Percentiles rank a stretch among this genome's conserved stretches.
These are phyloP conservation scores for Eulacestoma nigropectus DNA, from an alignment of 2,113 vertebrate species.

Conservation along the genomic window DNA sequence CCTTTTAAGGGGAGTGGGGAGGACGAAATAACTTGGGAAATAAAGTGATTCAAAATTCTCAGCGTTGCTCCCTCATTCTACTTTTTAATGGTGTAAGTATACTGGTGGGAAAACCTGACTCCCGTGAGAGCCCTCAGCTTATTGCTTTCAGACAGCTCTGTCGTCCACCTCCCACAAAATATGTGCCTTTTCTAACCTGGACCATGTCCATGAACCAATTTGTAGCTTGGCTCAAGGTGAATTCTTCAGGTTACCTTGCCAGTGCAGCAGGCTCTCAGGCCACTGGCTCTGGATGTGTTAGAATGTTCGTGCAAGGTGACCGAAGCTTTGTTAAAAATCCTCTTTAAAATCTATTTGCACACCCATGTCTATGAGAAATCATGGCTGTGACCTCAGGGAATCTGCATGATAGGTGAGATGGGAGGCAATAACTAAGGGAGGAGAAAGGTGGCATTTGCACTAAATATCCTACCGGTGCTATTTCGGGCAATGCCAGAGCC, in stretches of 20 bases:
- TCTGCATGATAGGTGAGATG: not conserved
- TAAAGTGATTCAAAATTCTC: not conserved
- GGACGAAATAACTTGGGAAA: not conserved
- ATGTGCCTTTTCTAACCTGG: not conserved
- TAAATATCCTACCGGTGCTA: not conserved
- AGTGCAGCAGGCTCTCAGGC: not conserved
- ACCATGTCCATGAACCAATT: not conserved
- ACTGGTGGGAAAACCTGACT: not conserved
- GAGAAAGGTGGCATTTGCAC: slow-evolving; percentile 35
- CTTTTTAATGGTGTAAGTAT: not conserved
- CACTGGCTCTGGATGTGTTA: not conserved
- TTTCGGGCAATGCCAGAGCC: not conserved
- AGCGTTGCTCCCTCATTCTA: not conserved
- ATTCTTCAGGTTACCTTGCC: not conserved
- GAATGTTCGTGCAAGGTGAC: not conserved
- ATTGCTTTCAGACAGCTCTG: not conserved
- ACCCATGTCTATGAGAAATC: not conserved
- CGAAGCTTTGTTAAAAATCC: not conserved
- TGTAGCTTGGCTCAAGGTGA: not conserved
- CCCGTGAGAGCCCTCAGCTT: not conserved
- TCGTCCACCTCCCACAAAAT: not conserved
- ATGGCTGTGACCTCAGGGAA: not conserved
- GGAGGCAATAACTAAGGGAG: not conserved
- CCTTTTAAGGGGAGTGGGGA: not conserved
- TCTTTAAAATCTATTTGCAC: not conserved